Percentiles rank a stretch among this genome's conserved stretches.
Evolutionary conservation across 2,888 invertebrate species (phyloP).

Genomic region (Ophonus ardosiacus): DNA sequence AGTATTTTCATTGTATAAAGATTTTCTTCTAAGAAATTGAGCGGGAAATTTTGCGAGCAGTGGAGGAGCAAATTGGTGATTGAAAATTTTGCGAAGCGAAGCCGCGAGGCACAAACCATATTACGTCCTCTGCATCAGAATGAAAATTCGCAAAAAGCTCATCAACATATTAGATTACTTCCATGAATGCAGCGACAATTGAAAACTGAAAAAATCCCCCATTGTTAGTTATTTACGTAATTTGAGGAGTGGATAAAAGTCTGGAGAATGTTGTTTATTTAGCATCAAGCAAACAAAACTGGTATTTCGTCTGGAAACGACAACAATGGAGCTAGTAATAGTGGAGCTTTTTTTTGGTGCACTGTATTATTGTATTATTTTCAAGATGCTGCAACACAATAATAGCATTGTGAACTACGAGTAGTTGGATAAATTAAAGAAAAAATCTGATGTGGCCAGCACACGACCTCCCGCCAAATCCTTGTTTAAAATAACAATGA

Average conservation of each 20-base stretch:
- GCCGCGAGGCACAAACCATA: neutral
- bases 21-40: neutral
- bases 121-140: slow-evolving; percentile 11
- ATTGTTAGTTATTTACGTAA: slow-evolving; percentile 32
- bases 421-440: neutral
- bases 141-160: slow-evolving; percentile 8
- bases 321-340: neutral
- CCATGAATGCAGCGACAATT: neutral
- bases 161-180: slow-evolving; percentile 24
- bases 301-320: slow-evolving; percentile 7
- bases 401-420: neutral
- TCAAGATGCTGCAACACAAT: neutral
- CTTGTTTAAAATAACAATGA: too few relatives aligned
- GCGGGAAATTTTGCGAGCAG: neutral
- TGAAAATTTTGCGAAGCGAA: slow-evolving; percentile 15
- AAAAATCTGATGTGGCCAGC: too few relatives aligned
- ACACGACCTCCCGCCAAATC: too few relatives aligned
- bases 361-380: neutral
- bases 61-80: slow-evolving; percentile 11
- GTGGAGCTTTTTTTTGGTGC: neutral
- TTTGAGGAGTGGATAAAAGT: neutral
- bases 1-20: neutral
- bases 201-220: neutral
- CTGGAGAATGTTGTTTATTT: neutral
- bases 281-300: neutral